These are phyloP conservation scores for Etheostoma cragini DNA, from an alignment of 2,113 vertebrate genomes.

Conservation along the genomic window DNA sequence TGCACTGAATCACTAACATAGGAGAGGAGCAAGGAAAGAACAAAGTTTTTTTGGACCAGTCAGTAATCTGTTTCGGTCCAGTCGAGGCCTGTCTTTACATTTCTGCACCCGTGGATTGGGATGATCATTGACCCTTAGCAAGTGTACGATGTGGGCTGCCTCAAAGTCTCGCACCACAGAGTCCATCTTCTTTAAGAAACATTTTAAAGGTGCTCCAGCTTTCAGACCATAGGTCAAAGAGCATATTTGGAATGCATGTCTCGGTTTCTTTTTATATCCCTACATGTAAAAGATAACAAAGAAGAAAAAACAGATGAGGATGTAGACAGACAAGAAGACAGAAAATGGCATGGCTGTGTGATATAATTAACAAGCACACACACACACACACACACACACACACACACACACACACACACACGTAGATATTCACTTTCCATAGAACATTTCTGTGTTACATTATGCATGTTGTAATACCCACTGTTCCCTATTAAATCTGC, in stretches of 20 bases:
- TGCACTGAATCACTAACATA: slow-evolving; percentile 64
- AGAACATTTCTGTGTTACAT: slow-evolving; percentile 39
- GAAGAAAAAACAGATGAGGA: slow-evolving; percentile 44
- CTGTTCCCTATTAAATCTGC: slow-evolving; percentile 52
- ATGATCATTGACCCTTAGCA: slow-evolving; percentile 65
- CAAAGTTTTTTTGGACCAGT: slow-evolving; percentile 58
- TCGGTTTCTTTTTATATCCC: slow-evolving; percentile 47
- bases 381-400: neutral
- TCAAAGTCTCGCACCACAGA: slow-evolving; percentile 46
- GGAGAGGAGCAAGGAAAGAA: slow-evolving; percentile 31
- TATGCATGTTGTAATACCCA: slow-evolving; percentile 59
- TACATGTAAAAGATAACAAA: slow-evolving; percentile 53
- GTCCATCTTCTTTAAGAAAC: slow-evolving; percentile 47
- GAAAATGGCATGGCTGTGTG: neutral
- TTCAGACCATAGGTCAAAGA: slow-evolving; percentile 64
- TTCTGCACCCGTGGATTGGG: slow-evolving; percentile 41
- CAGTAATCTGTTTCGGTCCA: slow-evolving; percentile 56
- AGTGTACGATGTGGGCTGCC: slow-evolving; percentile 47
- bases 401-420: neutral
- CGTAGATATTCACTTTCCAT: slow-evolving; percentile 17
- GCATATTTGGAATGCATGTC: slow-evolving; percentile 61
- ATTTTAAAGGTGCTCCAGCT: slow-evolving; percentile 40
- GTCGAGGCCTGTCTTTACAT: slow-evolving; percentile 27
- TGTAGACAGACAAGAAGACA: slow-evolving; percentile 33
- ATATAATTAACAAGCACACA: neutral